These are phyloP conservation scores for Ciconia boyciana DNA, from an alignment of 2,113 vertebrate genomes.

Conservation along the genomic window DNA sequence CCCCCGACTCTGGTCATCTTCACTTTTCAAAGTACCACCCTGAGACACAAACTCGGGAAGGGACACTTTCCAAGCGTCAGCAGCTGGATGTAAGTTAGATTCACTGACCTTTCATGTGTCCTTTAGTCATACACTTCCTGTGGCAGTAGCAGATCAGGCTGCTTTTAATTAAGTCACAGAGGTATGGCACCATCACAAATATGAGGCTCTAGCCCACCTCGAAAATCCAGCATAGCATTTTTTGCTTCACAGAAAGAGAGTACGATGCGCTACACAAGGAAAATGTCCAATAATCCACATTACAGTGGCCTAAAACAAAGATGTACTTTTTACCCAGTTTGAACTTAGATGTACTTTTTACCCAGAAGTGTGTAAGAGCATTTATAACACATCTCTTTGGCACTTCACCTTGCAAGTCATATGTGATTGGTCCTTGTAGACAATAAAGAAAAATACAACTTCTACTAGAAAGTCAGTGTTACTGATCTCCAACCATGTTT, in stretches of 20 bases:
- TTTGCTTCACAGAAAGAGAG: background rate
- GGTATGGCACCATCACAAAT: background rate
- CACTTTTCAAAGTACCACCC: background rate
- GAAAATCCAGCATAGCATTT: background rate
- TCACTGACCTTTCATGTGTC: background rate
- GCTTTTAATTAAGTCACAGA: background rate
- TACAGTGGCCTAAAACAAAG: background rate
- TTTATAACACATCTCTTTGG: background rate
- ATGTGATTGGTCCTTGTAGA: background rate
- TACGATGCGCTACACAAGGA: background rate
- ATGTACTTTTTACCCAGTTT: background rate
- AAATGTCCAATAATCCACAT: background rate
- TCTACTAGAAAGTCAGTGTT: background rate
- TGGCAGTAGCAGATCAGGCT: background rate
- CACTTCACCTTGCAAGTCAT: background rate
- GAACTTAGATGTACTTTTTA: background rate
- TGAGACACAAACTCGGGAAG: background rate
- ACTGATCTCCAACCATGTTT: background rate
- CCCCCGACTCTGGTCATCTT: background rate
- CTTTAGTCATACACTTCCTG: background rate
- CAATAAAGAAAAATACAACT: background rate
- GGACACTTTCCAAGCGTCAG: background rate
- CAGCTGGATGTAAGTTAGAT: background rate
- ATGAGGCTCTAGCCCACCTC: background rate
- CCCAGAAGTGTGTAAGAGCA: background rate